These are phyloP conservation scores for Loris lydekkerianus DNA, from an alignment of 2,797 vertebrate genomes.

Conservation along the genomic window DNA sequence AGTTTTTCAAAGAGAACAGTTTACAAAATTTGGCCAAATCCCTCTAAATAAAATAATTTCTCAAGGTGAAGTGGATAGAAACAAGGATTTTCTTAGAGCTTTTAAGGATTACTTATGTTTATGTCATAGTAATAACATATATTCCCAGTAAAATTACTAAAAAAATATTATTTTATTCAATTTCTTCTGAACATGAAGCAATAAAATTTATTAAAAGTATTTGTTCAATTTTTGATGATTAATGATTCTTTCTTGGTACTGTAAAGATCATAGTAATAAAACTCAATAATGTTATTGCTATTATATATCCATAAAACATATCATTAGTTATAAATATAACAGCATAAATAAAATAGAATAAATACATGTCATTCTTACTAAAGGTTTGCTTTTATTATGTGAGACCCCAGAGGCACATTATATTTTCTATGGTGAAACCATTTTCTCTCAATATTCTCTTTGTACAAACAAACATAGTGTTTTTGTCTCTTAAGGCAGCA, in stretches of 20 bases:
- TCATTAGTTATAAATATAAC: background rate
- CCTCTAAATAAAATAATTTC: background rate
- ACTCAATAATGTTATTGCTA: background rate
- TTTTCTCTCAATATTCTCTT: background rate
- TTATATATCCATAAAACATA: constrained; percentile 11
- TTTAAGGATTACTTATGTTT: background rate
- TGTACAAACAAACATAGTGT: background rate
- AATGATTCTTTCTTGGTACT: background rate
- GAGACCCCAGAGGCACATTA: background rate
- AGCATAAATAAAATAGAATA: background rate
- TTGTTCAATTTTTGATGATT: constrained; percentile 3
- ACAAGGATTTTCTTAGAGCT: background rate
- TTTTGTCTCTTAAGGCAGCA: background rate
- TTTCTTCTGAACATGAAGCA: background rate
- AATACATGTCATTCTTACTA: background rate
- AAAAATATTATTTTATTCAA: background rate
- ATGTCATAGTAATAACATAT: background rate
- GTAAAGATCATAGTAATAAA: background rate
- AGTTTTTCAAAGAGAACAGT: background rate
- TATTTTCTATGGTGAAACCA: constrained; percentile 4
- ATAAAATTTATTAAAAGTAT: constrained; percentile 23
- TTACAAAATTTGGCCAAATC: background rate
- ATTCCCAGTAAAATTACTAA: background rate
- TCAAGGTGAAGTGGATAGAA: background rate
- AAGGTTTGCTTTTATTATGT: constrained; percentile 21